These are phyloP conservation scores for Sebastes taczanowskii DNA, from an alignment of 2,797 vertebrate species.

Conservation along the genomic window DNA sequence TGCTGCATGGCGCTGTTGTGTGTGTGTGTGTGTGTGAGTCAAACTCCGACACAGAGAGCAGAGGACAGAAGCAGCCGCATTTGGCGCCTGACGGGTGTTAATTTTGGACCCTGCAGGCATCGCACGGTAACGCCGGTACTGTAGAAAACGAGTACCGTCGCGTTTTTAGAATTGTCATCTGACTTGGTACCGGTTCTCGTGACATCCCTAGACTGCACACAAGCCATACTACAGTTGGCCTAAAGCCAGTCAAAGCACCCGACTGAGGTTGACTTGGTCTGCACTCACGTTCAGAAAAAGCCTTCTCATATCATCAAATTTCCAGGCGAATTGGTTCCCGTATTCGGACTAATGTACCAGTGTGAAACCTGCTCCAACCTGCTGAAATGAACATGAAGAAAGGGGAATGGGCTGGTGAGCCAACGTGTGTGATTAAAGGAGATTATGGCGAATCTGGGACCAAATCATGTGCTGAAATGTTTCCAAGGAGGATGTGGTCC, in stretches of 20 bases:
- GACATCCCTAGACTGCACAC: neutral
- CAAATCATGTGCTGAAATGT: constrained; percentile 54
- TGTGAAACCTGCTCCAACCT: constrained; percentile 61
- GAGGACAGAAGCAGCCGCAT: too few species aligned
- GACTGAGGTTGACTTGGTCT: neutral
- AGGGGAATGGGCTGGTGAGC: constrained; percentile 21
- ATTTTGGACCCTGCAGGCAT: too few species aligned
- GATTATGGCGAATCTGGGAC: constrained; percentile 55
- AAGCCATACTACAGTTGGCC: neutral
- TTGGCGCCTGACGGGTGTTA: too few species aligned
- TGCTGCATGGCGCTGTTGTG: too few species aligned
- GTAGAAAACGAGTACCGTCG: too few species aligned
- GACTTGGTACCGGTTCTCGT: too few species aligned
- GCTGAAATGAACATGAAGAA: constrained; percentile 48
- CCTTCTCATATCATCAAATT: neutral
- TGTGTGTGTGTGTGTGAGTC: too few species aligned
- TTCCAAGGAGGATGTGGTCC: constrained; percentile 25
- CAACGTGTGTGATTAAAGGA: constrained; percentile 49
- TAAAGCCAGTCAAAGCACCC: neutral
- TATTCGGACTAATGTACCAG: constrained; percentile 34
- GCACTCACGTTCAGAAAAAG: neutral
- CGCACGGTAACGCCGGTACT: too few species aligned
- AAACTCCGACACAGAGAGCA: too few species aligned
- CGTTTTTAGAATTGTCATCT: too few species aligned
- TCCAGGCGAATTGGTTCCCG: neutral